Percentiles rank a stretch among this genome's conserved stretches.
Conservation (phyloP, 2,888 invertebrate genomes). For the Netelia inedita region DNA sequence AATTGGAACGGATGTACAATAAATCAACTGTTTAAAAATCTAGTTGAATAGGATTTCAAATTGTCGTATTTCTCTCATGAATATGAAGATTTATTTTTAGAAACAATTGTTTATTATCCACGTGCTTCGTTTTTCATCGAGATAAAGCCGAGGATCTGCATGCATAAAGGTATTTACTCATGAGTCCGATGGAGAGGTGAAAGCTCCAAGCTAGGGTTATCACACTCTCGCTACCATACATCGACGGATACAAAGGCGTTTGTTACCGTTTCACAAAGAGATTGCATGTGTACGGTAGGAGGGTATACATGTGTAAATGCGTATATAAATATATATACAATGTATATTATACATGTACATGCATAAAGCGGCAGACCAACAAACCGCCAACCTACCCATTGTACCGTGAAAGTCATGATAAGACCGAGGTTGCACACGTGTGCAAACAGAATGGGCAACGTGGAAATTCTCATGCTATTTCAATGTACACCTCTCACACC, state of each 20-base stretch:
- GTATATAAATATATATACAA: not conserved
- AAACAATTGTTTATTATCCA: not conserved
- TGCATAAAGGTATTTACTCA: constrained; percentile 56
- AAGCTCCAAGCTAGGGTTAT: constrained; percentile 47
- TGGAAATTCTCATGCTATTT: constrained; percentile 54
- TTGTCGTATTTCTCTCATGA: too few relatives aligned
- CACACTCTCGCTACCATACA: constrained; percentile 56
- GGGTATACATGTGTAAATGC: not conserved
- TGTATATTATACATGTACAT: not conserved
- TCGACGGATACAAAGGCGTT: constrained; percentile 68
- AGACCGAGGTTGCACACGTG: constrained; percentile 63
- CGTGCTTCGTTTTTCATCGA: not conserved
- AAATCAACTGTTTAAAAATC: too few relatives aligned
- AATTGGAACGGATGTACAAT: too few relatives aligned
- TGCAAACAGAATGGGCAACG: constrained; percentile 59
- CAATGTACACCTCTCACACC: constrained; percentile 16
- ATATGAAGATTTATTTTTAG: not conserved
- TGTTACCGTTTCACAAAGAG: constrained; percentile 23
- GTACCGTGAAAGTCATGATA: constrained; percentile 69
- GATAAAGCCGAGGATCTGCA: not conserved
- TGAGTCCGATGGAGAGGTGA: not conserved
- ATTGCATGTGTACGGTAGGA: constrained; percentile 37
- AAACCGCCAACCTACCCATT: constrained; percentile 58
- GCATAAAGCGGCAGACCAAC: constrained; percentile 40
- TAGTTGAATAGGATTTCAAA: too few relatives aligned